Conservation (phyloP, 2,797 vertebrate species). For the Sciurus vulgaris region DNA sequence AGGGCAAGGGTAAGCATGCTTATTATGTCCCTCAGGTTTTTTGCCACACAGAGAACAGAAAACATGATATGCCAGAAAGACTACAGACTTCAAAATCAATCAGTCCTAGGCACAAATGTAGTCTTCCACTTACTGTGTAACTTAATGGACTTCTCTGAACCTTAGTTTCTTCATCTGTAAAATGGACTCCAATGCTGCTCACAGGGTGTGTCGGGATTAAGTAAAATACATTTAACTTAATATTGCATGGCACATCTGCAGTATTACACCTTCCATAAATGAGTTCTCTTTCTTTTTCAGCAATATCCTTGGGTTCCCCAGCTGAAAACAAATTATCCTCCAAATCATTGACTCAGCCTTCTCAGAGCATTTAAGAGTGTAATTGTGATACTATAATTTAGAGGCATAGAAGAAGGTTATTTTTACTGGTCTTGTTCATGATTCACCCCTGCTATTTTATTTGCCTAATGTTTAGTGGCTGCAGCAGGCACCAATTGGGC, state of each 20-base stretch:
- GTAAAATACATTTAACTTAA: background rate
- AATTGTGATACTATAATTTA: constrained; percentile 52
- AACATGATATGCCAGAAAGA: background rate
- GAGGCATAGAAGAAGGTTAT: constrained; percentile 25
- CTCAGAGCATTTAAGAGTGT: constrained; percentile 27
- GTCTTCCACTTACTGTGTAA: background rate
- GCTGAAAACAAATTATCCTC: constrained; percentile 53
- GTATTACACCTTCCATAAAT: background rate
- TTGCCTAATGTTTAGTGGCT: constrained; percentile 77
- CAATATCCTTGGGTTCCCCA: constrained; percentile 36
- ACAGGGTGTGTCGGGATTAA: background rate
- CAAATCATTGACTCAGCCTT: constrained; percentile 50
- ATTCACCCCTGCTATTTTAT: constrained; percentile 82
- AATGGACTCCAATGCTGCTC: background rate
- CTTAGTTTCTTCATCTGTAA: background rate
- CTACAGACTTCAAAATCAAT: background rate
- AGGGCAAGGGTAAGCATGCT: background rate
- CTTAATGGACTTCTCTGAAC: background rate
- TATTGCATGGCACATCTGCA: background rate
- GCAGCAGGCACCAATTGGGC: constrained; percentile 69
- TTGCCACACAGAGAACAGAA: background rate
- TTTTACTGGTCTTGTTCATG: constrained; percentile 74
- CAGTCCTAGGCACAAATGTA: background rate
- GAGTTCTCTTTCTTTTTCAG: constrained; percentile 11
- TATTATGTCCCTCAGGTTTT: background rate